These are phyloP conservation scores for Amia ocellicauda DNA, from an alignment of 2,113 vertebrate species.

Conservation along the genomic window DNA sequence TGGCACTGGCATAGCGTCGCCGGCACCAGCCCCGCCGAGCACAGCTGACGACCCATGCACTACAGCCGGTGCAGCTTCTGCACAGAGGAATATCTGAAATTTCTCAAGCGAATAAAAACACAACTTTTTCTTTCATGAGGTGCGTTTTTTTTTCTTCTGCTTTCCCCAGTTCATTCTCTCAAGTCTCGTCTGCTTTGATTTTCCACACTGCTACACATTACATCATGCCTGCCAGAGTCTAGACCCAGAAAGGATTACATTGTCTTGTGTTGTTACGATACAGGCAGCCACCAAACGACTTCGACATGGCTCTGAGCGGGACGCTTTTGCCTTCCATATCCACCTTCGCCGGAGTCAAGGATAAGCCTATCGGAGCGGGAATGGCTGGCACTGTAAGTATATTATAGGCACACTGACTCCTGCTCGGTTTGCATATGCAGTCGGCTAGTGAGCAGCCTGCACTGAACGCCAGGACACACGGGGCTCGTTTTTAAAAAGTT, in stretches of 20 bases:
- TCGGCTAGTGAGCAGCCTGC: too few species aligned
- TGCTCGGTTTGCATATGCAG: too few species aligned
- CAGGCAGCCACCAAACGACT: slow-evolving; percentile 88
- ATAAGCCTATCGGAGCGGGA: slow-evolving; percentile 69
- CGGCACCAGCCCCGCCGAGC: slow-evolving; percentile 29
- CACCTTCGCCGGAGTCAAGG: slow-evolving; percentile 79
- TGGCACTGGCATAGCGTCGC: slow-evolving; percentile 31
- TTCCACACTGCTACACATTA: neutral
- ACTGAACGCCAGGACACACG: too few species aligned
- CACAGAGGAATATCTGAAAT: slow-evolving; percentile 17
- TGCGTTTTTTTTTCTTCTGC: slow-evolving; percentile 31
- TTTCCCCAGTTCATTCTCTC: slow-evolving; percentile 14
- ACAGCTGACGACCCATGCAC: slow-evolving; percentile 20
- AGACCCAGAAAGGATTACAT: slow-evolving; percentile 32
- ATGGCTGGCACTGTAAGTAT: slow-evolving; percentile 75
- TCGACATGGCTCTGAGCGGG: slow-evolving; percentile 91
- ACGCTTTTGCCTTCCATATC: slow-evolving; percentile 88
- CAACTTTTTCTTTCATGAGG: slow-evolving; percentile 51
- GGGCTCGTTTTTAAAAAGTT: too few species aligned
- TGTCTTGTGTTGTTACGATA: slow-evolving; percentile 37
- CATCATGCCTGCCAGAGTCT: too few species aligned
- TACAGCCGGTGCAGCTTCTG: neutral
- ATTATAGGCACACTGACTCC: neutral
- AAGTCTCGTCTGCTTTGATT: neutral
- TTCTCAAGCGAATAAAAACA: slow-evolving; percentile 18